phyloP scores from a whole-genome alignment of 2,888 invertebrate genomes.

The Trichogramma evanescens region DNA sequence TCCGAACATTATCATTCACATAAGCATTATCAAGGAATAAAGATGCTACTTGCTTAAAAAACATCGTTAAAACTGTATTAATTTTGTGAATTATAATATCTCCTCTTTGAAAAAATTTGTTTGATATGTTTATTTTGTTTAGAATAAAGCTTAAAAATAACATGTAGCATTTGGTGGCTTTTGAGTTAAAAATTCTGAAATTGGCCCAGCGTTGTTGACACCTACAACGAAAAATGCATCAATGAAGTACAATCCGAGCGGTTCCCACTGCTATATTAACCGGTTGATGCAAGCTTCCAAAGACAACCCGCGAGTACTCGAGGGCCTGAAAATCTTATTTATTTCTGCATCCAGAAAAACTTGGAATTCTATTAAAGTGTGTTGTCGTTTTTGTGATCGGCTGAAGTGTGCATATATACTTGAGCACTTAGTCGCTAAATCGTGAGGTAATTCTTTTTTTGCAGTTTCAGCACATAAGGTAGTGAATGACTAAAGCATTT shows the following conservation, averaged over 20 bases:
- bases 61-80: background rate
- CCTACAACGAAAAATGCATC: background rate
- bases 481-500: conserved; percentile 21
- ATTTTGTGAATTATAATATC: conserved; percentile 1
- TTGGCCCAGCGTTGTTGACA: background rate
- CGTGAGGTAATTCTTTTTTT: conserved; percentile 12
- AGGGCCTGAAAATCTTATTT: conserved; percentile 14
- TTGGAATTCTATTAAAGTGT: conserved; percentile 9
- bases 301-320: conserved; percentile 19
- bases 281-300: conserved; percentile 8
- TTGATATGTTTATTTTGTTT: background rate
- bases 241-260: conserved; percentile 13
- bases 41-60: background rate
- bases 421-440: conserved; percentile 2
- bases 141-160: background rate
- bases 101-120: conserved; percentile 1
- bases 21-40: background rate
- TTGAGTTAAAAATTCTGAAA: conserved; percentile 2
- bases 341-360: conserved; percentile 11
- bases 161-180: background rate
- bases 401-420: conserved; percentile 12
- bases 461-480: conserved; percentile 18
- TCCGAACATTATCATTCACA: background rate
- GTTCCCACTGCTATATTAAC: conserved; percentile 17
- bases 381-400: conserved; percentile 7